Evolutionary conservation across 2,888 invertebrate genomes (phyloP).

Genomic region (Didymodactylos carnosus): DNA sequence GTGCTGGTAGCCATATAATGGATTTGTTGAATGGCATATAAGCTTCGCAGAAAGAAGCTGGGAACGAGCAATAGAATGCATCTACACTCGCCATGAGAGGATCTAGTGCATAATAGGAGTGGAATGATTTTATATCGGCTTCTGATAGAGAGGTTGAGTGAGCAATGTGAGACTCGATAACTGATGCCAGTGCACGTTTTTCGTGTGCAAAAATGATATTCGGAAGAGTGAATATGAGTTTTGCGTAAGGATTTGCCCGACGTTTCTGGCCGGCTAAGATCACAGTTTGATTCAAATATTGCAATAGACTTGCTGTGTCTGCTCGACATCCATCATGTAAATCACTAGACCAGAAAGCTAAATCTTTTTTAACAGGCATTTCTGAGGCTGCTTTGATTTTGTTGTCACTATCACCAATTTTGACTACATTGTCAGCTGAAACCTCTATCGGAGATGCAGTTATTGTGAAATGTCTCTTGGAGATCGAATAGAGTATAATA

Average conservation of each 20-base stretch:
- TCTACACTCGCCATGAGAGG: not conserved
- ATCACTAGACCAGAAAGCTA: not conserved
- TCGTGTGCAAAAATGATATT: not conserved
- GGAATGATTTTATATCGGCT: not conserved
- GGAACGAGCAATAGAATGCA: conserved; percentile 1
- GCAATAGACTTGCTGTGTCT: not conserved
- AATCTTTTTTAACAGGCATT: too few relatives aligned
- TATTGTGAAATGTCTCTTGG: too few relatives aligned
- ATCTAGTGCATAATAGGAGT: not conserved
- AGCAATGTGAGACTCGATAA: not conserved
- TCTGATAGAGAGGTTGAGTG: not conserved
- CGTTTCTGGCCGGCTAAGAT: not conserved
- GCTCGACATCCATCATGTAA: not conserved
- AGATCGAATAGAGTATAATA: too few relatives aligned
- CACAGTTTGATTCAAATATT: not conserved
- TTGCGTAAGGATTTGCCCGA: not conserved
- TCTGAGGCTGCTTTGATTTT: too few relatives aligned
- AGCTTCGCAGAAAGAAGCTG: not conserved
- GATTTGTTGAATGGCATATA: conserved; percentile 4
- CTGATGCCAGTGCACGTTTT: not conserved
- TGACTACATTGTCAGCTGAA: too few relatives aligned
- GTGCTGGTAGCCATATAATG: conserved; percentile 6
- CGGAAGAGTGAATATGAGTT: not conserved
- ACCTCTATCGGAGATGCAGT: too few relatives aligned
- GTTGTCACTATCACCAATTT: too few relatives aligned